Conservation (phyloP, 2,797 vertebrate genomes). For the Cottoperca gobio region DNA sequence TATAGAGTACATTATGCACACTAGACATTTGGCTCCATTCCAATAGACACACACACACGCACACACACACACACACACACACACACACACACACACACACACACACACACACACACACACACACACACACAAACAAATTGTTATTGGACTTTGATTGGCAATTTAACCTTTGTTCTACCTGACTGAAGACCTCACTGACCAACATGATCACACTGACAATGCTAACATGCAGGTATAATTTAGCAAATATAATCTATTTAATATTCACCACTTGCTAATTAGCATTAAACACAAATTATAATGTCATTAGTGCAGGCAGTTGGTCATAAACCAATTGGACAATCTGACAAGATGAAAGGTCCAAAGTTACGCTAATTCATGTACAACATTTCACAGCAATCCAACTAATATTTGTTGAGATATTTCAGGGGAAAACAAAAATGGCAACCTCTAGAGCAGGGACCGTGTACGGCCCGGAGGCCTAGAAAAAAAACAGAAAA, state of each 20-base stretch:
- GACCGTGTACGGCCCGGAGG: too few species aligned
- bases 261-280: not conserved
- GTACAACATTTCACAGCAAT: too few species aligned
- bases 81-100: not conserved
- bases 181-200: not conserved
- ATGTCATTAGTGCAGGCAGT: not conserved
- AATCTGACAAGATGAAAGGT: not conserved
- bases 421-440: too few species aligned
- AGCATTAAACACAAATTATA: not conserved
- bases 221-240: not conserved
- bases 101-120: constrained; percentile 16
- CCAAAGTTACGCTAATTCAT: too few species aligned
- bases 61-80: constrained; percentile 10
- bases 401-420: too few species aligned
- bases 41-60: constrained; percentile 13
- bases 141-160: constrained; percentile 81
- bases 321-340: not conserved
- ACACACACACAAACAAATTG: constrained; percentile 7
- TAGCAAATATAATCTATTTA: not conserved
- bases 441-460: too few species aligned
- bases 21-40: constrained; percentile 18
- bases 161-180: constrained; percentile 87
- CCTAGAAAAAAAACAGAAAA: too few species aligned
- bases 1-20: constrained; percentile 13
- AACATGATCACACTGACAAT: not conserved